These are phyloP conservation scores for Alethe castanea DNA, from an alignment of 2,113 vertebrate species.

Conservation along the genomic window DNA sequence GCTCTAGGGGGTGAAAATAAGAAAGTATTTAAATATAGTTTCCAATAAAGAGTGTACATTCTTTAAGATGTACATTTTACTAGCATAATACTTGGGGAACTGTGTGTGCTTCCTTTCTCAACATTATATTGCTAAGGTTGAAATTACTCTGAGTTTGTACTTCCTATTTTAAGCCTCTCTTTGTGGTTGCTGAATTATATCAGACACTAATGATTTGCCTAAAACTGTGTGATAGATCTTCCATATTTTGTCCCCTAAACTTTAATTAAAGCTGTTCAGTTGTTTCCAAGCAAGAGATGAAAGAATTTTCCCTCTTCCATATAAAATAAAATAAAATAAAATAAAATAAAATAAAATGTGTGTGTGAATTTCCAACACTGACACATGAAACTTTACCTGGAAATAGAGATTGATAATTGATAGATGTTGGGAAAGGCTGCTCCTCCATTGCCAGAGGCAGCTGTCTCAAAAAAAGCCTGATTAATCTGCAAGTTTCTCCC, in stretches of 20 bases:
- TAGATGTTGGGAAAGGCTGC: background rate
- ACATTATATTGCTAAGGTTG: background rate
- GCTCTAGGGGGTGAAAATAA: background rate
- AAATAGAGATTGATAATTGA: background rate
- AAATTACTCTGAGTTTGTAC: background rate
- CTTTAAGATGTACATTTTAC: background rate
- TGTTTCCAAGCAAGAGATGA: constrained; percentile 10
- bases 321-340: background rate
- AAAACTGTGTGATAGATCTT: constrained; percentile 20
- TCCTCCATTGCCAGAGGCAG: background rate
- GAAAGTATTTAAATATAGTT: background rate
- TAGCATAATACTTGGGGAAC: background rate
- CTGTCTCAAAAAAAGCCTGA: background rate
- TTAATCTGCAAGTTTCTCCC: background rate
- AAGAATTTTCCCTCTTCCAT: background rate
- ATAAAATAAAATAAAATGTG: background rate
- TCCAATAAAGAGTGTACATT: background rate
- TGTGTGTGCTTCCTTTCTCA: background rate
- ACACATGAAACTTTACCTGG: background rate
- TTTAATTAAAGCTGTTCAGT: constrained; percentile 35
- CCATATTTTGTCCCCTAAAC: background rate
- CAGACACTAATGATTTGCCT: background rate
- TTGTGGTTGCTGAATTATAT: background rate
- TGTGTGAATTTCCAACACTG: background rate
- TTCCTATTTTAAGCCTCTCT: background rate